Evolutionary conservation across 2,888 invertebrate species (phyloP), one percentile per base, ranked within the genome.

Genomic region (Polydrusus cervinus): DNA sequence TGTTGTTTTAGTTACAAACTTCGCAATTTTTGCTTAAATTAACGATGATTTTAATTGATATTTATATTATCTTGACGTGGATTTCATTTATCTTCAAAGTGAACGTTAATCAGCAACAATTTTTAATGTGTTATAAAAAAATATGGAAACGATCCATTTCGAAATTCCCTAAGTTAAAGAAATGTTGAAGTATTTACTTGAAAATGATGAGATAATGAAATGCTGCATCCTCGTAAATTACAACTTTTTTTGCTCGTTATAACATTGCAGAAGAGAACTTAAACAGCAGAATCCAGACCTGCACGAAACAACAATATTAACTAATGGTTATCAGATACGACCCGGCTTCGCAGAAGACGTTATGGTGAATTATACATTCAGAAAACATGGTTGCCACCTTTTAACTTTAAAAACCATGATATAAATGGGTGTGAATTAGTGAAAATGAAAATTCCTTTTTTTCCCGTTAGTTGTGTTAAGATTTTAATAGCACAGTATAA

Each of bases 251-350:
- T 49, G 38, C 11, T 25, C n/a, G 16, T 34, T 51, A 66, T 38
- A 66, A 65, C 9, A 45, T 65, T 16, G 30, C 57, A 38, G 49
- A 67, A 69, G 71, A 68, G 25, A 64, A 72, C 68, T 69, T 68
- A 74, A 74, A 71, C 66, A 20, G 67, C 71, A 71, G 18, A 76
- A 73, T 76, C 64, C 68, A 72, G 76, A 67, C 76, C 76, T 76
- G 73, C 69, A 76, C 73, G 65, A 73, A 73, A 66, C 73, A 76
- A 69, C 73, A 76, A 76, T 76, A 76, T 76, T 76, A 76, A 76
- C 73, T 76, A 76, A 76, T 60, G 72, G 66, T 72, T 73, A 76
- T 76, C 76, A 65, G 69, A 76, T 76, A 76, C 69, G 62, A 76
- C 70, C 73, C 61, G 53, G 34, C 69, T 76, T 76, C 73, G 70